A percentile compares a stretch with the other conserved stretches of the same genome.
These are phyloP conservation scores for Watsonalla binaria DNA, from an alignment of 2,888 invertebrate genomes.

Conservation along the genomic window DNA sequence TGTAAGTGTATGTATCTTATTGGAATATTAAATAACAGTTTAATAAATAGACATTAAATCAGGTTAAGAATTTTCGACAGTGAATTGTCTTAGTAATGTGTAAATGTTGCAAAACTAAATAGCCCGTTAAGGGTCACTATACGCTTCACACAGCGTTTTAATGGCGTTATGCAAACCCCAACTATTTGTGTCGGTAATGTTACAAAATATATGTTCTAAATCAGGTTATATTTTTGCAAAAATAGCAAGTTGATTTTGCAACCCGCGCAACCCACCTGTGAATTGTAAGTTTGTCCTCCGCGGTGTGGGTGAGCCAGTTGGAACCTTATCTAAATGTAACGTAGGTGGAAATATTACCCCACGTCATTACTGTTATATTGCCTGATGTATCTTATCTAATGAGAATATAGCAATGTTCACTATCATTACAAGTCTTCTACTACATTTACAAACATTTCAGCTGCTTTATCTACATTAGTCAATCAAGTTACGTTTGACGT, in stretches of 20 bases:
- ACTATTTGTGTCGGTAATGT: conserved; percentile 1
- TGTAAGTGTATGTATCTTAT: no score
- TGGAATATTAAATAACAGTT: no score
- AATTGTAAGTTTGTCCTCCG: conserved; percentile 21
- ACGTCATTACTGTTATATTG: background rate
- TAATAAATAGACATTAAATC: no score
- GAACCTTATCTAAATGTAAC: background rate
- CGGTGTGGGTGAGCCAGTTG: conserved; percentile 28
- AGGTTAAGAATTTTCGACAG: no score
- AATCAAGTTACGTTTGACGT: no score
- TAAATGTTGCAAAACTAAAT: background rate
- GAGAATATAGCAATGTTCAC: background rate
- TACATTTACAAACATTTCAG: no score
- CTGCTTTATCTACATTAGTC: no score
- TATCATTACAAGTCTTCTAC: no score
- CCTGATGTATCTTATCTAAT: background rate
- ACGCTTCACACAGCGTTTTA: background rate
- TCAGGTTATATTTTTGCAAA: conserved; percentile 28
- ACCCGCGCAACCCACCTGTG: conserved; percentile 22
- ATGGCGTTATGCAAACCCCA: background rate
- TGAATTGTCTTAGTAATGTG: no score
- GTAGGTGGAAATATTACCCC: background rate
- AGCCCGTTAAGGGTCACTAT: background rate
- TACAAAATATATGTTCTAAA: conserved; percentile 24
- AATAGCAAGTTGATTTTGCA: conserved; percentile 18